Evolutionary conservation across 2,797 vertebrate genomes (phyloP), one percentile per base, ranked within the genome.

Genomic region (Amphiprion clarkii): DNA sequence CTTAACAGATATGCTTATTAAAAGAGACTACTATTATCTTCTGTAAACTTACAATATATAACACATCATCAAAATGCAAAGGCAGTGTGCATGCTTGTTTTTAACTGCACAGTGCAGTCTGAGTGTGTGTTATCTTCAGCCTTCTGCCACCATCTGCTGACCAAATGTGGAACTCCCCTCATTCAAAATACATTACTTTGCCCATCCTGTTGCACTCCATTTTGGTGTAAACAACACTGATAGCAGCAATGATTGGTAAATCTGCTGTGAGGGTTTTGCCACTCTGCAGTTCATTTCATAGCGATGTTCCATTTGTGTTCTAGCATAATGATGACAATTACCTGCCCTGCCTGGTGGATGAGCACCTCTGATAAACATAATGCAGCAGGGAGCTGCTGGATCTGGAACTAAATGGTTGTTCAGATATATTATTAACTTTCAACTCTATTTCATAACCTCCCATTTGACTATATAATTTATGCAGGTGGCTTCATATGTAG

Each of bases 111-210:
- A 29, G 48, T 66, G 31, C 33, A 27, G 46, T 9, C 6, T 48
- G 25, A 25, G 4, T 40, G 33, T 65, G 21, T 51, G 46, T 71
- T 66, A 88, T 91, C 57, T 17, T 63, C 80, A 86, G 88, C 82
- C 76, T 79, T 90, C 77, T 94, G 91, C 86, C 85, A 74, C 93
- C 93, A 94, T 92, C 94, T 95, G 88, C 87, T 93, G 94, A 86
- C 88, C 89, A 89, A 59, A 86, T 66, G 6, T 76, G 81, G 87
- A 91, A 92, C 75, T 88, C 46, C 73, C 67, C n/a, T 14, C 27
- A 12, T 44, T 21, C 19, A 67, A 52, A 78, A 74, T n/a, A 65
- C 31, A 72, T 81, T 39, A 51, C 10, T 58, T 27, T 57, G 31
- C 46, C 69, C 71, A 56, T 76, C 64, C 44, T 55, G 52, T 71